Evolutionary conservation across 2,113 vertebrate species (phyloP).

Genomic region (Lota lota): DNA sequence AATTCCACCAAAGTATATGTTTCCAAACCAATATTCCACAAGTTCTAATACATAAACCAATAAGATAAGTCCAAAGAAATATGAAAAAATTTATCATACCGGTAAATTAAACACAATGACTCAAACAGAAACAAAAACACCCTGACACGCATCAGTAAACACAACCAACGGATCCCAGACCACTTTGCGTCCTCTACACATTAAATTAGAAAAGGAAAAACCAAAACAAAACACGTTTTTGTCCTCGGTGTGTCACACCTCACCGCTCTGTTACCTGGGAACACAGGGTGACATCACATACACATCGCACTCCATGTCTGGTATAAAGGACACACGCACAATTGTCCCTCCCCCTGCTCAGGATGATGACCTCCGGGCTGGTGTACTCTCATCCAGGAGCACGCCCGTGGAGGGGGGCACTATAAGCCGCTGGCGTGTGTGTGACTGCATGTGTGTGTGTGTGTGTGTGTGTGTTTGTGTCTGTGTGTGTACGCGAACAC

Average conservation of each 20-base stretch:
- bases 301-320: conserved; percentile 19
- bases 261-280: conserved; percentile 18
- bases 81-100: background rate
- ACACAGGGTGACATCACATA: conserved; percentile 25
- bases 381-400: conserved; percentile 48
- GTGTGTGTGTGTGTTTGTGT: too few relatives aligned
- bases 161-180: too few relatives aligned
- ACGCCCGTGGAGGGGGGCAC: conserved; percentile 40
- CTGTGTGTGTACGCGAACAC: too few relatives aligned
- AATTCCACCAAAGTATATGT: too few relatives aligned
- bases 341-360: conserved; percentile 29
- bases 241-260: background rate
- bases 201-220: background rate
- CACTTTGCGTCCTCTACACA: background rate
- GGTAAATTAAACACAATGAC: background rate
- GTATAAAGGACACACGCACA: conserved; percentile 49
- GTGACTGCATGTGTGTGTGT: too few relatives aligned
- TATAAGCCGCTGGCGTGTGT: too few relatives aligned
- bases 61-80: background rate
- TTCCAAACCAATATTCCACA: too few relatives aligned
- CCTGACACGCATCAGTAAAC: too few relatives aligned
- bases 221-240: background rate
- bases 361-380: conserved; percentile 63
- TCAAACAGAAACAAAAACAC: background rate
- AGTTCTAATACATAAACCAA: too few relatives aligned